These are phyloP conservation scores for Phocides pigmalion DNA, from an alignment of 1,140 invertebrate species.

Conservation along the genomic window DNA sequence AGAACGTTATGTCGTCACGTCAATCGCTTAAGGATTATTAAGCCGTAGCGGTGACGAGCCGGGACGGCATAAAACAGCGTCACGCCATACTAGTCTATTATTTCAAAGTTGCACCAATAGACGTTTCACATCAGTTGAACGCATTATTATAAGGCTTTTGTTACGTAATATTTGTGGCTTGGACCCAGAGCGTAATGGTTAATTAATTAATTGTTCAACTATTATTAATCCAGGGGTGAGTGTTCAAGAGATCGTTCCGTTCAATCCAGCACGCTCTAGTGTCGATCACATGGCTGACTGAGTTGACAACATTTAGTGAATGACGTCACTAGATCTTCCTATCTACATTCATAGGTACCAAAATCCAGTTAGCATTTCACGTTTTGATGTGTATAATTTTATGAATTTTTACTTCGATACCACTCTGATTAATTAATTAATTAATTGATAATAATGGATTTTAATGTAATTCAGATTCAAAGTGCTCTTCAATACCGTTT, in stretches of 20 bases:
- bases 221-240: too few relatives aligned
- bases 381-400: constrained; percentile 22
- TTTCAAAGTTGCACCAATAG: too few relatives aligned
- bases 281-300: constrained; percentile 3
- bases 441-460: background rate
- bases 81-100: too few relatives aligned
- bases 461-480: background rate
- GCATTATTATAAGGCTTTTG: too few relatives aligned
- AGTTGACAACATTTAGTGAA: constrained; percentile 12
- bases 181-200: too few relatives aligned
- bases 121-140: too few relatives aligned
- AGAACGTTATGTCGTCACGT: too few relatives aligned
- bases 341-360: constrained; percentile 15
- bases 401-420: constrained; percentile 10
- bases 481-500: constrained; percentile 2
- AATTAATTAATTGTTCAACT: too few relatives aligned
- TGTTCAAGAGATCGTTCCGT: background rate
- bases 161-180: too few relatives aligned
- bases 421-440: background rate
- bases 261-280: background rate
- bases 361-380: constrained; percentile 21
- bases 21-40: too few relatives aligned
- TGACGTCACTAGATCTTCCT: constrained; percentile 21
- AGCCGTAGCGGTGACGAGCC: too few relatives aligned
- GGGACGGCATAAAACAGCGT: too few relatives aligned